These are phyloP conservation scores for Pitangus sulphuratus DNA, from an alignment of 2,797 vertebrate species.

Conservation along the genomic window DNA sequence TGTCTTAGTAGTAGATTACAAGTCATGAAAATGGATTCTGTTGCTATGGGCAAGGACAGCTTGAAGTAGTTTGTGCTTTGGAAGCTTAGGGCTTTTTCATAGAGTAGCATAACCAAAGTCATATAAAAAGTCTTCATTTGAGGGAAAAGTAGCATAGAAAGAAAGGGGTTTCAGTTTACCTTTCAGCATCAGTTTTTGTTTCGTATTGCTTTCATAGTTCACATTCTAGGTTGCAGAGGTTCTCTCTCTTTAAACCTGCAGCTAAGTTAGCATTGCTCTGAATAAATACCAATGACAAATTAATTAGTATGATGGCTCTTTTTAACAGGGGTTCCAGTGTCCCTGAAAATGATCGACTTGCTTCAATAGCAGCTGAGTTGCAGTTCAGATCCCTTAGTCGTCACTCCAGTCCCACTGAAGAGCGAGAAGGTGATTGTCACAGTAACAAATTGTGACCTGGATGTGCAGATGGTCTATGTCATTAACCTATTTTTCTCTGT, in stretches of 20 bases:
- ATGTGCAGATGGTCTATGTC: neutral
- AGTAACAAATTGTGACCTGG: neutral
- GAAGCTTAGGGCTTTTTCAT: neutral
- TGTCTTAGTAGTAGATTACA: neutral
- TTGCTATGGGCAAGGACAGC: neutral
- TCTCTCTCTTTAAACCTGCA: neutral
- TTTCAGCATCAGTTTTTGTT: neutral
- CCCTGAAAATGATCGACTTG: slow-evolving; percentile 94
- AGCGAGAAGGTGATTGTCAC: slow-evolving; percentile 88
- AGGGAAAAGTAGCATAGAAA: neutral
- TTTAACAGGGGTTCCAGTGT: slow-evolving; percentile 88
- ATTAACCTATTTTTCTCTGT: neutral
- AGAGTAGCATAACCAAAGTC: neutral
- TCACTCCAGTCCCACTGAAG: slow-evolving; percentile 97
- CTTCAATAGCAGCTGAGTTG: slow-evolving; percentile 91
- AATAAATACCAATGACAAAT: neutral
- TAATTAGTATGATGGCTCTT: slow-evolving; percentile 24
- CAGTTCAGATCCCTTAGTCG: slow-evolving; percentile 96
- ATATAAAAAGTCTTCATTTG: neutral
- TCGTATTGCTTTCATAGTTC: neutral
- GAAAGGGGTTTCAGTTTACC: neutral
- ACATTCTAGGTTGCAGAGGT: neutral
- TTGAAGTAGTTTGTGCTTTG: neutral
- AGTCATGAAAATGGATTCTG: neutral
- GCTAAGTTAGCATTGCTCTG: neutral